These are phyloP conservation scores for Dolichopus griseipennis DNA, from an alignment of 2,888 invertebrate species.

Conservation along the genomic window DNA sequence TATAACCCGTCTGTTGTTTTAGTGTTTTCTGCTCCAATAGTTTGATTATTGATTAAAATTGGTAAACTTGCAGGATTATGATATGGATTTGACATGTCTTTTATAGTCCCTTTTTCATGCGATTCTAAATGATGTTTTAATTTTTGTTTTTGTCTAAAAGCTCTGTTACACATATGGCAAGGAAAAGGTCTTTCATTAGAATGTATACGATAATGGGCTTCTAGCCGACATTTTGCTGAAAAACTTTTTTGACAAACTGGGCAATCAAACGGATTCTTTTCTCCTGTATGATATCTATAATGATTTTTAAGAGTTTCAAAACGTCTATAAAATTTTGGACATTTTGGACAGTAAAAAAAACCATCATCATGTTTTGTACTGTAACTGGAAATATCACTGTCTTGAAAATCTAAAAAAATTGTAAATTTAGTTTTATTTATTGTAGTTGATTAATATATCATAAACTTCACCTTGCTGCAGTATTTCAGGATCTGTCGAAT, in stretches of 20 bases:
- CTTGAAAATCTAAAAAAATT: too few species aligned
- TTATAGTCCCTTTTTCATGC: not conserved
- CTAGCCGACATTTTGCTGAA: slow-evolving; percentile 73
- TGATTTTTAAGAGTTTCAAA: not conserved
- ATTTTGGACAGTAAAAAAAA: not conserved
- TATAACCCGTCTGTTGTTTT: not conserved
- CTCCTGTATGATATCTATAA: not conserved
- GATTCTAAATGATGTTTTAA: not conserved
- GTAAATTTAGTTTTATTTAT: too few species aligned
- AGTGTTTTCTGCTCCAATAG: not conserved
- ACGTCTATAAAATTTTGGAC: not conserved
- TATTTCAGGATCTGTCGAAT: too few species aligned
- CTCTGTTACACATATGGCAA: slow-evolving; percentile 53
- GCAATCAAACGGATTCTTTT: slow-evolving; percentile 41
- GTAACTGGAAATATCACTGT: too few species aligned
- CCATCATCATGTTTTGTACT: not conserved
- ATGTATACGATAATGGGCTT: slow-evolving; percentile 73
- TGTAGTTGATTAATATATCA: too few species aligned
- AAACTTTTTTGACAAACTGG: slow-evolving; percentile 69
- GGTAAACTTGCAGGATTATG: slow-evolving; percentile 57
- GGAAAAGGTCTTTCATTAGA: slow-evolving; percentile 74
- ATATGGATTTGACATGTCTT: not conserved
- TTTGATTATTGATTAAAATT: slow-evolving; percentile 41
- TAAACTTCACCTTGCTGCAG: too few species aligned
- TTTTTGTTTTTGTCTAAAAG: not conserved